Conservation (phyloP, 2,888 invertebrate species). For the Parnassius glacialis region DNA sequence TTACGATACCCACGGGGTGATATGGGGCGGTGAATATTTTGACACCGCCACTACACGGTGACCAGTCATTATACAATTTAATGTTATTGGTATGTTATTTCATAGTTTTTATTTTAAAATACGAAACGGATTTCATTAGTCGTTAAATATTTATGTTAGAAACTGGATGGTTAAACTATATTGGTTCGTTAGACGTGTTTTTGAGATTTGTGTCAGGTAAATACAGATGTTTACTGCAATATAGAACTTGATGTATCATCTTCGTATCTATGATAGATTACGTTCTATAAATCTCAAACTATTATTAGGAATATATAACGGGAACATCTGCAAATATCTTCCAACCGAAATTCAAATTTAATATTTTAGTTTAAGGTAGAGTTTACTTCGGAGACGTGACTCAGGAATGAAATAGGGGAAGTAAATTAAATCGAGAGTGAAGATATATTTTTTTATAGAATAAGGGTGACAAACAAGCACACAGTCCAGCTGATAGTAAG, state of each 20-base stretch:
- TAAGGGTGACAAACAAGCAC: too few species aligned
- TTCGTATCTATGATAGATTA: constrained; percentile 7
- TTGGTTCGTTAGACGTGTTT: constrained; percentile 5
- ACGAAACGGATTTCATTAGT: constrained; percentile 5
- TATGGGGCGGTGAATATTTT: too few species aligned
- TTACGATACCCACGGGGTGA: too few species aligned
- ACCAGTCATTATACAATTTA: too few species aligned
- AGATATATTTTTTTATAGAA: too few species aligned
- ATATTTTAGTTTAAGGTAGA: neutral
- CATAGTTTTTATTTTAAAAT: too few species aligned
- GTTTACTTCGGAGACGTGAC: neutral
- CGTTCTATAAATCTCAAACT: constrained; percentile 8
- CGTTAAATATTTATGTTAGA: too few species aligned
- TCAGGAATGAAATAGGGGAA: neutral
- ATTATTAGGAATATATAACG: neutral
- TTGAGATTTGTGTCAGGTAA: constrained; percentile 12
- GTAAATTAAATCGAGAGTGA: neutral
- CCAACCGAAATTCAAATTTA: neutral
- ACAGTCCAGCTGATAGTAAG: too few species aligned
- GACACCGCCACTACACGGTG: too few species aligned
- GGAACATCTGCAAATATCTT: neutral
- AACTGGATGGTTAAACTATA: constrained; percentile 8
- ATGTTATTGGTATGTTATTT: too few species aligned
- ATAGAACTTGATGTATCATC: constrained; percentile 5
- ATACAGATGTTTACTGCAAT: constrained; percentile 9